These are phyloP conservation scores for Apamea monoglypha DNA, from an alignment of 2,888 invertebrate genomes.

Conservation along the genomic window DNA sequence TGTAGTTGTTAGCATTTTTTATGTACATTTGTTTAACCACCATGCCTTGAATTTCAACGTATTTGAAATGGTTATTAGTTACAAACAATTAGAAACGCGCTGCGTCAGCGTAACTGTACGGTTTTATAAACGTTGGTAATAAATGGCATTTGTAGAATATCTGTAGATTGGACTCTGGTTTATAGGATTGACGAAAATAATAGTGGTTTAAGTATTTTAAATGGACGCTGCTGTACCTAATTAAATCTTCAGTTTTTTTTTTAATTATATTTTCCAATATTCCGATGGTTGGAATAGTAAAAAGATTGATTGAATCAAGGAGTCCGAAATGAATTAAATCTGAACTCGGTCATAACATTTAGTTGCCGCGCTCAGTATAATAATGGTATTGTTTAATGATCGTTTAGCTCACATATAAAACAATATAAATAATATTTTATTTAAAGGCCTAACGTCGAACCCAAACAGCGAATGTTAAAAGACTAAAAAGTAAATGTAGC, in stretches of 20 bases:
- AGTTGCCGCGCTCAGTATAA: conserved; percentile 10
- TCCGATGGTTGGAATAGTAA: not conserved
- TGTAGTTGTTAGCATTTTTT: conserved; percentile 28
- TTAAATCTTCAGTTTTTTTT: not conserved
- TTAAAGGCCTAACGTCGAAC: conserved; percentile 64
- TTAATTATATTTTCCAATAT: not conserved
- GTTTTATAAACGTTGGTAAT: conserved; percentile 7
- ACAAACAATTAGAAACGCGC: not conserved
- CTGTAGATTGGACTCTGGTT: conserved; percentile 2
- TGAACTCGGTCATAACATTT: not conserved
- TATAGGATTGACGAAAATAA: conserved; percentile 15
- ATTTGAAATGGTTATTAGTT: conserved; percentile 5
- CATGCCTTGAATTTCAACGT: conserved; percentile 8
- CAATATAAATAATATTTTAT: conserved; percentile 28
- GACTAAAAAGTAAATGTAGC: conserved; percentile 70
- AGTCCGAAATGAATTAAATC: conserved; percentile 26
- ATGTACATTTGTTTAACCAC: conserved; percentile 9
- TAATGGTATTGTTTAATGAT: conserved; percentile 1
- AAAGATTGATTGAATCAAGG: conserved; percentile 7
- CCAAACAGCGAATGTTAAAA: conserved; percentile 78
- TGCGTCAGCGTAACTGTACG: not conserved
- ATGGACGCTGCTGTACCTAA: not conserved
- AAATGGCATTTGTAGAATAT: conserved; percentile 21
- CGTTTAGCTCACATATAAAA: conserved; percentile 26
- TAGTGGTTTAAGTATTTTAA: not conserved